Evolutionary conservation across 2,797 vertebrate genomes (phyloP).

Genomic region (Phalloptychus januarius): DNA sequence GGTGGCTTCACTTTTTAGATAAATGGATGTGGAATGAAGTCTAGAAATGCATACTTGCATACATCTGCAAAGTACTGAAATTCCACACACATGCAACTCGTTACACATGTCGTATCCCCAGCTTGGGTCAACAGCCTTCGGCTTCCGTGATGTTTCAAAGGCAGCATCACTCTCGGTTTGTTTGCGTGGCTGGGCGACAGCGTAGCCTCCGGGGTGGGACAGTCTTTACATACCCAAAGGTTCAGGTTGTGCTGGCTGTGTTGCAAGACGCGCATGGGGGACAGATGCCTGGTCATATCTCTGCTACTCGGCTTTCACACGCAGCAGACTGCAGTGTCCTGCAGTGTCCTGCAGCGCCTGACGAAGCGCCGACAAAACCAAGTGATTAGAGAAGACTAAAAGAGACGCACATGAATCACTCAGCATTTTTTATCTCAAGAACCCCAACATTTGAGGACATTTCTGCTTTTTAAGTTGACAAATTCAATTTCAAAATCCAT

Average conservation of each 20-base stretch:
- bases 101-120: not conserved
- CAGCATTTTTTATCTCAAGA: not conserved
- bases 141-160: conserved; percentile 3
- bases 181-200: conserved; percentile 21
- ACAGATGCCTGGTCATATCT: conserved; percentile 26
- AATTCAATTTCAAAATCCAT: not conserved
- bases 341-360: conserved; percentile 41
- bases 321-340: conserved; percentile 38
- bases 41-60: not conserved
- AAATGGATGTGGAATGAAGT: not conserved
- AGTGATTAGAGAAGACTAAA: conserved; percentile 18
- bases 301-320: conserved; percentile 45
- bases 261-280: conserved; percentile 46
- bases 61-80: not conserved
- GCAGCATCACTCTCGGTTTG: conserved; percentile 21
- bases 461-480: not conserved
- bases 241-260: conserved; percentile 60
- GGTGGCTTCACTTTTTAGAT: not conserved
- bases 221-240: conserved; percentile 45
- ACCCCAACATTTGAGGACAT: too few species aligned
- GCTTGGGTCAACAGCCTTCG: not conserved
- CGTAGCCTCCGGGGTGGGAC: not conserved
- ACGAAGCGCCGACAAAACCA: conserved; percentile 31
- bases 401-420: not conserved
- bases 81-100: not conserved